phyloP scores from a whole-genome alignment of 2,888 invertebrate species.

The Drosophila percnosoma region DNA sequence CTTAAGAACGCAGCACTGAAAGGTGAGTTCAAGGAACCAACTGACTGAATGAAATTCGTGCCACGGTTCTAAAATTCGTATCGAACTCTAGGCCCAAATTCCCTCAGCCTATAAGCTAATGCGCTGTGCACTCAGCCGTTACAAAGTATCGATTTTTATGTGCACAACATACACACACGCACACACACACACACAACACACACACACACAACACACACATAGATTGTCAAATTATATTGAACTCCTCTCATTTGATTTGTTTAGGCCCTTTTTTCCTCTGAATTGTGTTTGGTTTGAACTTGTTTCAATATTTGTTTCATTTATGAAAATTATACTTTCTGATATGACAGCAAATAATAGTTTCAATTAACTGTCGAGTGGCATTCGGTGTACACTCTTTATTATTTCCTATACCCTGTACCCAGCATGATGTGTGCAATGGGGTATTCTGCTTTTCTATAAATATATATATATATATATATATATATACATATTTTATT shows the following conservation, averaged over 20 bases:
- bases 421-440: background rate
- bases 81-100: conserved; percentile 31
- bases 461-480: background rate
- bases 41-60: conserved; percentile 34
- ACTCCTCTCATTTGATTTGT: conserved; percentile 44
- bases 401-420: conserved; percentile 16
- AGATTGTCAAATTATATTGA: conserved; percentile 50
- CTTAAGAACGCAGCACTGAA: conserved; percentile 26
- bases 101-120: background rate
- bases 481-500: no score
- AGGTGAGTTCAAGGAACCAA: conserved; percentile 56
- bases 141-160: conserved; percentile 61
- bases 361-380: conserved; percentile 58
- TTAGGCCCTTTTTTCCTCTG: conserved; percentile 38
- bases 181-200: conserved; percentile 29
- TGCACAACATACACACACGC: conserved; percentile 41
- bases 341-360: conserved; percentile 50
- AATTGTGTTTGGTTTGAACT: conserved; percentile 25
- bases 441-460: background rate
- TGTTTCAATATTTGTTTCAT: conserved; percentile 48
- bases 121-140: conserved; percentile 42
- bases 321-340: conserved; percentile 56
- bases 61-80: conserved; percentile 37
- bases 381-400: conserved; percentile 21
- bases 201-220: conserved; percentile 22